Base-by-base conservation (phyloP, 2,888 invertebrate species). In the Choreutis nemorana region DNA sequence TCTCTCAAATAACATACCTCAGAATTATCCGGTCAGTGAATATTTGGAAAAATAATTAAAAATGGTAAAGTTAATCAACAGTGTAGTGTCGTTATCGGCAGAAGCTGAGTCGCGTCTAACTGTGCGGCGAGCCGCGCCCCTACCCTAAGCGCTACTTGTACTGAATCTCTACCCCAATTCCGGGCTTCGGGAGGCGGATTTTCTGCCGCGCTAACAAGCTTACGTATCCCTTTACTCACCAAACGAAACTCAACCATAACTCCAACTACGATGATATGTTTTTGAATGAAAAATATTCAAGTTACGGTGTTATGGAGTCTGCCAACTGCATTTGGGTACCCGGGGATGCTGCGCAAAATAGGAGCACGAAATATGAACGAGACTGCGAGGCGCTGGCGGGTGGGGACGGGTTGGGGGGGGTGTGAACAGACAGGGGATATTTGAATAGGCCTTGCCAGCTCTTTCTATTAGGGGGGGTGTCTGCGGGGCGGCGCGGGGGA, bases 271-370 rank as follows among this genome's bases (percentile, higher is more conserved):
- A 61, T 32, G 34, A 54, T 44, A 35, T 35, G 48, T 45, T 46
- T 51, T 53, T 1, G 31, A 27, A 28, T 30, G 29, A 2, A 14
- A 2, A 7, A 26, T 29, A 2, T 11, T 36, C 40, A 43, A 44
- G 32, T 47, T 71, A 54, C 34, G 63, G 46, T 59, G 36, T 61
- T 70, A 46, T 49, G 56, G 63, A 63, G 77, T 77, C 80, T 81
- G 66, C 71, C 56, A 51, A 65, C 65, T 70, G 68, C 63, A 64
- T 62, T 72, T 68, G 58, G 61, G 64, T 63, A 70, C 73, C 77
- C 77, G 72, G 79, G 79, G 81, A 81, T 80, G 81, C 81, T 81
- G 81, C 81, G 81, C 78, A 77, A 73, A 75, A 77, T 77, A 73
- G 77, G 72, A 78, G 66, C 72, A 71, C 77, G 71, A 73, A 79